Evolutionary conservation across 2,113 vertebrate species (phyloP).

Genomic region (Grammomys surdaster): DNA sequence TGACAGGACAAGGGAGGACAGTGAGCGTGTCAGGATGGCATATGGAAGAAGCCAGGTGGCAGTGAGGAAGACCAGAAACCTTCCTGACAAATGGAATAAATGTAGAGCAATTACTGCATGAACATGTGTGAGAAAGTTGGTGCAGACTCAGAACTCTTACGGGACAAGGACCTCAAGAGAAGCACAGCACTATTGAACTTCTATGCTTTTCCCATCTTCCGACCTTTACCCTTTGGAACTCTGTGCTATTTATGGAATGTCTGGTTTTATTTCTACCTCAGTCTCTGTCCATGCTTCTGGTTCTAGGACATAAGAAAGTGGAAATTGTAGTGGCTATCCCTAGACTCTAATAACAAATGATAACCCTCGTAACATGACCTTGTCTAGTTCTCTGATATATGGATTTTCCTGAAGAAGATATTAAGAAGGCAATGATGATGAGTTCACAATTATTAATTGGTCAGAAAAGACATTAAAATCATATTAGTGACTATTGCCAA

Average conservation of each 20-base stretch:
- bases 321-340: background rate
- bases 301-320: background rate
- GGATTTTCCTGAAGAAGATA: background rate
- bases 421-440: background rate
- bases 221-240: background rate
- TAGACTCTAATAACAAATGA: background rate
- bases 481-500: background rate
- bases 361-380: background rate
- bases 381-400: constrained; percentile 1
- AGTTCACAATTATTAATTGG: constrained; percentile 4
- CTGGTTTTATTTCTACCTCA: background rate
- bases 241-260: background rate
- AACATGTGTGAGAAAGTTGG: background rate
- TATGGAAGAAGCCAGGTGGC: background rate
- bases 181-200: background rate
- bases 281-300: background rate
- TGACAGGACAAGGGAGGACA: background rate
- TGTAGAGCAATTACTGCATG: background rate
- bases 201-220: no score
- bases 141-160: background rate
- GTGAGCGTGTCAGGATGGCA: background rate
- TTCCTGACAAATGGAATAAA: background rate
- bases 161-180: no score
- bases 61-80: background rate
- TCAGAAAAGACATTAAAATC: background rate